Conservation (phyloP, 2,888 invertebrate species). For the Polymixis lichenea region DNA sequence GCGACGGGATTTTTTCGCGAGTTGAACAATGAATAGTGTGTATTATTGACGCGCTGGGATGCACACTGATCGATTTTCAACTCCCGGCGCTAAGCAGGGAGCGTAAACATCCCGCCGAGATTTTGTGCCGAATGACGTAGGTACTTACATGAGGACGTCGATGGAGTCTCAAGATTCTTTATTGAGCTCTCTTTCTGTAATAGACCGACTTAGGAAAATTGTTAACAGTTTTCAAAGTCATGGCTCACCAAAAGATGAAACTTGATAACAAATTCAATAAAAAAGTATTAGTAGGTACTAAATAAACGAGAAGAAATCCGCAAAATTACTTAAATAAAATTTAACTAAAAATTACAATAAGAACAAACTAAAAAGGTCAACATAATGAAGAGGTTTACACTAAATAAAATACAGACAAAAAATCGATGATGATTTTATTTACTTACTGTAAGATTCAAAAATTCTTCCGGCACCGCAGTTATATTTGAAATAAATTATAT, state of each 20-base stretch:
- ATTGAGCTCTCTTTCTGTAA: too few relatives aligned
- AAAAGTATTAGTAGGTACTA: not conserved
- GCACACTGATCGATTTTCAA: too few relatives aligned
- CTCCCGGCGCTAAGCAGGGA: too few relatives aligned
- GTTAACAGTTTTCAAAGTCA: not conserved
- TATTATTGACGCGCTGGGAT: too few relatives aligned
- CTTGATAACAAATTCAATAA: not conserved
- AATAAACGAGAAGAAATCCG: not conserved
- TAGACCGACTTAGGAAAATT: not conserved
- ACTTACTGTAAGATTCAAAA: constrained; percentile 81
- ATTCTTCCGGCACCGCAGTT: constrained; percentile 70
- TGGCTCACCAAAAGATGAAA: not conserved
- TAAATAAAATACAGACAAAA: constrained; percentile 68
- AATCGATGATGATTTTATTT: constrained; percentile 77
- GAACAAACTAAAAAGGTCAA: constrained; percentile 4
- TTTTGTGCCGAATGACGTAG: too few relatives aligned
- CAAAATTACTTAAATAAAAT: not conserved
- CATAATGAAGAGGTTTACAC: constrained; percentile 29
- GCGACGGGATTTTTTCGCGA: too few relatives aligned
- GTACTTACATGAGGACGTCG: too few relatives aligned
- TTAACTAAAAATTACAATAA: not conserved
- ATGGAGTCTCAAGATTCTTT: too few relatives aligned
- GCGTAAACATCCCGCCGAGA: too few relatives aligned
- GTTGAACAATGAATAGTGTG: too few relatives aligned
- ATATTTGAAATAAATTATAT: constrained; percentile 82